Conservation (phyloP, 2,113 vertebrate genomes). For the Ammodytes dubius region DNA sequence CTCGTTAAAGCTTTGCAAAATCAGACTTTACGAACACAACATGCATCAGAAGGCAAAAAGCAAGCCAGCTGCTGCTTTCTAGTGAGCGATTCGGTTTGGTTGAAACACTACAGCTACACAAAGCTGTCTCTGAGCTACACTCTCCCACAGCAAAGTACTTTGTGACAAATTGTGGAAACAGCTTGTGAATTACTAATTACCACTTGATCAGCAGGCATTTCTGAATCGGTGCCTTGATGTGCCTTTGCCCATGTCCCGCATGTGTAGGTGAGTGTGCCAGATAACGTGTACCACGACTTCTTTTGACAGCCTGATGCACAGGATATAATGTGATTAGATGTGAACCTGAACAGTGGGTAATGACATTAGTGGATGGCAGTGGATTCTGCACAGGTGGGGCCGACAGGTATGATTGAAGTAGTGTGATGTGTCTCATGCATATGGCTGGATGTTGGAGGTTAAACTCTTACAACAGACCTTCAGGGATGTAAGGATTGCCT, state of each 20-base stretch:
- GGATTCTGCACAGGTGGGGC: conserved; percentile 5
- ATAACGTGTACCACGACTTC: not conserved
- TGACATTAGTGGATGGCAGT: conserved; percentile 15
- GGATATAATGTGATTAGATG: conserved; percentile 18
- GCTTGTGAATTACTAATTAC: conserved; percentile 57
- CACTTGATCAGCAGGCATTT: conserved; percentile 47
- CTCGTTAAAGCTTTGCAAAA: conserved; percentile 7
- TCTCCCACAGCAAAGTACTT: conserved; percentile 27
- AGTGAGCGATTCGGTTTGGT: conserved; percentile 21
- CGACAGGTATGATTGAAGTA: not conserved
- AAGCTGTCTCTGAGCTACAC: conserved; percentile 4
- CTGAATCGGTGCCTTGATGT: conserved; percentile 26
- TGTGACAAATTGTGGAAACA: conserved; percentile 42
- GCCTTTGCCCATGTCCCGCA: conserved; percentile 22
- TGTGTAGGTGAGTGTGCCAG: conserved; percentile 32
- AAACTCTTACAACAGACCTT: not conserved
- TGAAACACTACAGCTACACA: conserved; percentile 18
- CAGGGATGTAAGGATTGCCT: too few species aligned
- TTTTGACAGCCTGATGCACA: not conserved
- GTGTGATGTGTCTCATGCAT: not conserved
- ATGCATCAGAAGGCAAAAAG: not conserved
- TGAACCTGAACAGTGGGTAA: conserved; percentile 31
- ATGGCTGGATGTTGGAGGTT: conserved; percentile 1
- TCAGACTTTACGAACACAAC: not conserved
- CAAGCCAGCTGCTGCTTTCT: conserved; percentile 35